Evolutionary conservation across 1,140 invertebrate genomes (phyloP).

Genomic region (Trachymyrmex septentrionalis): DNA sequence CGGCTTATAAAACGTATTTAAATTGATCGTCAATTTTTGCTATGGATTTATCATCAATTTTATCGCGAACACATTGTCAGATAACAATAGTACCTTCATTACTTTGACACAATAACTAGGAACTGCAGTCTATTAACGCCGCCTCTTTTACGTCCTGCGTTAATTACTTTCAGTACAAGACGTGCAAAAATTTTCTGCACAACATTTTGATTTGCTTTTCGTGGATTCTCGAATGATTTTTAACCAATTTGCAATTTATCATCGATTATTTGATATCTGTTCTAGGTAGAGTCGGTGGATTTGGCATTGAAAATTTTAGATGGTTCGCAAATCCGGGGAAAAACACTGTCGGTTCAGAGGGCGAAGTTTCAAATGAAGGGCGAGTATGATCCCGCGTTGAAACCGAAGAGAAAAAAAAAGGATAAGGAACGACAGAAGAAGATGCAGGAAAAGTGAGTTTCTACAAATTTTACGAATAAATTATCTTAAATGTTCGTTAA

Average conservation of each 20-base stretch:
- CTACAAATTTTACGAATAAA: not conserved
- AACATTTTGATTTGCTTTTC: not conserved
- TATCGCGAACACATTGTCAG: conserved; percentile 3
- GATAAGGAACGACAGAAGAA: conserved; percentile 97
- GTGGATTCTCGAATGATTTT: not conserved
- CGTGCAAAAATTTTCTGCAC: conserved; percentile 14
- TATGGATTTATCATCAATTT: conserved; percentile 6
- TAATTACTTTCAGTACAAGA: conserved; percentile 62
- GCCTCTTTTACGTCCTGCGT: conserved; percentile 65
- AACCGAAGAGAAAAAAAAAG: conserved; percentile 97
- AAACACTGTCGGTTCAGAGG: conserved; percentile 95
- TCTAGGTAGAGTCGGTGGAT: conserved; percentile 96
- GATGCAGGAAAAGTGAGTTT: conserved; percentile 95
- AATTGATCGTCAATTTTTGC: conserved; percentile 39
- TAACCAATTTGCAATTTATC: not conserved
- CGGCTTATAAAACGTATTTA: conserved; percentile 36
- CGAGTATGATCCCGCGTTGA: conserved; percentile 95
- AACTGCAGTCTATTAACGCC: conserved; percentile 64
- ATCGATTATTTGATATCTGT: conserved; percentile 72
- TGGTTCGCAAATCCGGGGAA: conserved; percentile 93
- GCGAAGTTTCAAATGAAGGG: conserved; percentile 99
- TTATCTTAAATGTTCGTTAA: not conserved
- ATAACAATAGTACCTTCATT: conserved; percentile 60
- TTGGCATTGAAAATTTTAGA: conserved; percentile 97
- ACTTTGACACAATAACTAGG: conserved; percentile 51